These are phyloP conservation scores for Brachypodius melanocephalos DNA, from an alignment of 2,113 vertebrate genomes.

Conservation along the genomic window DNA sequence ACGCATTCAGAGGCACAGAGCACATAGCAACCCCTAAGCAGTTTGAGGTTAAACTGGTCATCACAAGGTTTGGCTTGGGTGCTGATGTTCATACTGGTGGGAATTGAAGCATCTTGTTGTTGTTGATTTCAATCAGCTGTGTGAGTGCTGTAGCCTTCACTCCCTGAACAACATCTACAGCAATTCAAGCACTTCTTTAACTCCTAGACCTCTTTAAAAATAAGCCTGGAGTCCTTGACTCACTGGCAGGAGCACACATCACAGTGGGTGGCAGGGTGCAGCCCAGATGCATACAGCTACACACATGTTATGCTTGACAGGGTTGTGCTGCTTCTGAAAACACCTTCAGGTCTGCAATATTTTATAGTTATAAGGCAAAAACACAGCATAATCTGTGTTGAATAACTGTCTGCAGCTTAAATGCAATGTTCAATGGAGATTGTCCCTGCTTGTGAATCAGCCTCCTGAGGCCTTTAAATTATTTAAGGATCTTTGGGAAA, in stretches of 20 bases:
- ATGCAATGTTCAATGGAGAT: background rate
- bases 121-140: background rate
- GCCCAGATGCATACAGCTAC: background rate
- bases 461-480: conserved; percentile 1
- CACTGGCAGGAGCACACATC: rapidly evolving
- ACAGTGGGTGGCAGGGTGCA: background rate
- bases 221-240: background rate
- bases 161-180: background rate
- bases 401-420: background rate
- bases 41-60: background rate
- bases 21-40: background rate
- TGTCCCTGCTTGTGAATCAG: background rate
- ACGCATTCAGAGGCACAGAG: background rate
- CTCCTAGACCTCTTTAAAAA: background rate
- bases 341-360: background rate
- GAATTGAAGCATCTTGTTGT: background rate
- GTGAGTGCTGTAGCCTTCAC: background rate
- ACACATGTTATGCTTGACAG: background rate
- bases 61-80: background rate
- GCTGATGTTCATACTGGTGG: background rate
- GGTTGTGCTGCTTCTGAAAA: background rate
- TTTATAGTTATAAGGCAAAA: background rate
- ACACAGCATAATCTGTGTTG: background rate
- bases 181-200: background rate
- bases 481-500: background rate